Evolutionary conservation across 2,797 vertebrate genomes (phyloP).

Genomic region (Smutsia gigantea): DNA sequence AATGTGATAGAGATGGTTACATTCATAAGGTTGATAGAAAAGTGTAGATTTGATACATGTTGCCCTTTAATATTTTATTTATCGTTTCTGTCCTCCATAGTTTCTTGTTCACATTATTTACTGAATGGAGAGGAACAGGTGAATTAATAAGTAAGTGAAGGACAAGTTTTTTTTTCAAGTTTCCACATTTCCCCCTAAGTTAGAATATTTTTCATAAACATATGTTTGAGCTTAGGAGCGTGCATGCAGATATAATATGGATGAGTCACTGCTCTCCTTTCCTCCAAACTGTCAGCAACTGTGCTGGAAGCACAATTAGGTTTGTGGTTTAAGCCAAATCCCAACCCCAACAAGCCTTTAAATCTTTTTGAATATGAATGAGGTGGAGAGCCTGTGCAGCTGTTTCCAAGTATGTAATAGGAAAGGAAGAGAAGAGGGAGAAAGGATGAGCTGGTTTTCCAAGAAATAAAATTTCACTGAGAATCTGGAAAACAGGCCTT

Average conservation of each 20-base stretch:
- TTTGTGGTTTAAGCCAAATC: conserved; percentile 1
- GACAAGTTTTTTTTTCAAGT: background rate
- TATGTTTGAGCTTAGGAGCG: background rate
- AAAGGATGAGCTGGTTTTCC: background rate
- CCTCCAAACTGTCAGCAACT: background rate
- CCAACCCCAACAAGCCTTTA: background rate
- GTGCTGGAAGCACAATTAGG: background rate
- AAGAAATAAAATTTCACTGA: background rate
- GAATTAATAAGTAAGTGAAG: conserved; percentile 25
- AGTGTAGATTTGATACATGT: background rate
- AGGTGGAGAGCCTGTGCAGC: background rate
- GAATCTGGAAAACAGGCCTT: background rate
- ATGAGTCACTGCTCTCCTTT: background rate
- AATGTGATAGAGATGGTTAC: background rate
- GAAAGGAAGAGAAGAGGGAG: background rate
- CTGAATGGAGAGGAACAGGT: background rate
- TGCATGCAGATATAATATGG: background rate
- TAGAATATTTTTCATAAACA: background rate
- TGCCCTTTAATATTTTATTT: background rate
- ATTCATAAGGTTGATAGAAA: background rate
- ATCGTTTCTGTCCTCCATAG: background rate
- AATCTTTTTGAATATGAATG: background rate
- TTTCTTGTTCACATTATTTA: background rate
- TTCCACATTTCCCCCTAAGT: background rate
- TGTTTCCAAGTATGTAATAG: background rate